Evolutionary conservation across 2,797 vertebrate genomes (phyloP).

Genomic region (Galaxias olidus): DNA sequence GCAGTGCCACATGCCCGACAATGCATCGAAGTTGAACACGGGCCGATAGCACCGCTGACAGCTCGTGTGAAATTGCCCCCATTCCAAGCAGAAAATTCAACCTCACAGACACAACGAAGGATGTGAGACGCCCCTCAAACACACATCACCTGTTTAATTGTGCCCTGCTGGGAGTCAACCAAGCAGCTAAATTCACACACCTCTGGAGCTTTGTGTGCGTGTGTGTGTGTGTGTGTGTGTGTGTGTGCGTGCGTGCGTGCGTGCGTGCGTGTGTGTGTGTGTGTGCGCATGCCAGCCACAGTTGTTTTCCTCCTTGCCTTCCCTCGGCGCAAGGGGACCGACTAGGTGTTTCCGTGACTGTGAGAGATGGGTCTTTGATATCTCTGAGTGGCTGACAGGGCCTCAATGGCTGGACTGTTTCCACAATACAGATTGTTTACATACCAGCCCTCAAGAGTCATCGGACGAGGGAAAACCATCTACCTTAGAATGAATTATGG

Average conservation of each 20-base stretch:
- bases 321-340: conserved; percentile 42
- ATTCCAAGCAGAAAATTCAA: conserved; percentile 54
- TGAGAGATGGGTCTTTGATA: conserved; percentile 55
- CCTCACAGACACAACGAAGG: conserved; percentile 58
- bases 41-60: conserved; percentile 71
- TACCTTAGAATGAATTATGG: conserved; percentile 74
- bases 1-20: conserved; percentile 50
- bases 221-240: conserved; percentile 1
- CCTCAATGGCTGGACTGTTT: conserved; percentile 40
- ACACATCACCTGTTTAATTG: conserved; percentile 65
- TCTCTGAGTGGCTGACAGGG: conserved; percentile 54
- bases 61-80: conserved; percentile 59
- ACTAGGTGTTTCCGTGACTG: conserved; percentile 50
- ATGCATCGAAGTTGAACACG: conserved; percentile 73
- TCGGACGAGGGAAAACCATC: conserved; percentile 61
- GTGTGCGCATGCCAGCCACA: conserved; percentile 39
- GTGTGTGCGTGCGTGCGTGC: conserved; percentile 16
- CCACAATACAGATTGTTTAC: conserved; percentile 67
- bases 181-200: conserved; percentile 51
- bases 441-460: conserved; percentile 57
- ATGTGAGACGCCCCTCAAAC: conserved; percentile 45
- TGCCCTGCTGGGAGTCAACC: conserved; percentile 44
- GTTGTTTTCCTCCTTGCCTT: conserved; percentile 61
- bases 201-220: conserved; percentile 26
- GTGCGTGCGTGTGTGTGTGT: conserved; percentile 22